A percentile compares a stretch with the other conserved stretches of the same genome.
Evolutionary conservation across 2,888 invertebrate species (phyloP).

Genomic region (Pocota personata): DNA sequence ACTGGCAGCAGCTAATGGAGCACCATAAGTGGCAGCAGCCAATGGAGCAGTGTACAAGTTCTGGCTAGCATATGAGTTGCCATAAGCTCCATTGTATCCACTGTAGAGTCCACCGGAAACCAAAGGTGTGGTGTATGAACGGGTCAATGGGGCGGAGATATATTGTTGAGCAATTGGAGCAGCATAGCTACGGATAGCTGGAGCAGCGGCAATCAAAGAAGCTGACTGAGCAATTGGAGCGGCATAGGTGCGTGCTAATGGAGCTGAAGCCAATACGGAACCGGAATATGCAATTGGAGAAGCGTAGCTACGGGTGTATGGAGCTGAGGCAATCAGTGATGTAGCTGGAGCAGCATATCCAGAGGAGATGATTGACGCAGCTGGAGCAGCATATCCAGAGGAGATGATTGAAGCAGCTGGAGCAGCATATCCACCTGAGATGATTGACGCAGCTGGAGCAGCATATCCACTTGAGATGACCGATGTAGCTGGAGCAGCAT

Average conservation of each 20-base stretch:
- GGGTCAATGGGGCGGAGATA: conserved; percentile 32
- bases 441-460: not conserved
- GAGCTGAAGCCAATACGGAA: conserved; percentile 22
- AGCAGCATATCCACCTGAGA: conserved; percentile 4
- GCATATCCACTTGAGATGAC: no score
- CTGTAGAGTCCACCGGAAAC: conserved; percentile 28
- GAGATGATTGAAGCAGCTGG: conserved; percentile 9
- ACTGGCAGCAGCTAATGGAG: conserved; percentile 1
- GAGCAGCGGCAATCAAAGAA: not conserved
- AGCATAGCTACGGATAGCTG: conserved; percentile 9
- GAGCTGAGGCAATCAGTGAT: conserved; percentile 17
- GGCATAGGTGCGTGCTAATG: conserved; percentile 10
- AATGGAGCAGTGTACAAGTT: conserved; percentile 19
- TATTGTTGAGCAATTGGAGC: conserved; percentile 26
- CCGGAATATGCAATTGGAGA: conserved; percentile 28
- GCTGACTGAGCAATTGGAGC: conserved; percentile 15
- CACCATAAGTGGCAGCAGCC: conserved; percentile 1
- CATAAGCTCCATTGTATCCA: conserved; percentile 28
- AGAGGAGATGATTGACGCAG: conserved; percentile 7
- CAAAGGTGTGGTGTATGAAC: conserved; percentile 29
- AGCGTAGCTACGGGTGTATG: conserved; percentile 14
- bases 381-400: conserved; percentile 5
- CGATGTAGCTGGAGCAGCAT: no score
- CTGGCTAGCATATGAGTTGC: conserved; percentile 31
- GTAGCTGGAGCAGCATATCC: conserved; percentile 11